Base-by-base conservation (phyloP, 2,113 vertebrate genomes). In the Gymnarchus niloticus region DNA sequence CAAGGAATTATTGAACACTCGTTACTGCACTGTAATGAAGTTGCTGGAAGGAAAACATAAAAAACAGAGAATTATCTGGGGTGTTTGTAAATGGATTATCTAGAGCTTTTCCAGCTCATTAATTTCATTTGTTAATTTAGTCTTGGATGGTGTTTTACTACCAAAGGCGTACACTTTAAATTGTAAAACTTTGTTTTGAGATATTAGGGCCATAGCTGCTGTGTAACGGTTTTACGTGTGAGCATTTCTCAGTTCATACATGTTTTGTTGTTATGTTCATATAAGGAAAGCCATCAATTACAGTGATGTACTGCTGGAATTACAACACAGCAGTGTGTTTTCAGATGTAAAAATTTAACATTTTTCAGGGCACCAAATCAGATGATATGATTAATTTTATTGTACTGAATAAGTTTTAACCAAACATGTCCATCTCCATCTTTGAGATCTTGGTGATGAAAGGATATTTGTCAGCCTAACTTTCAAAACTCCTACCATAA, bases 41-140 rank as follows among this genome's bases (percentile, higher is more conserved):
- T 82, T 54, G 59, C 89, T 87, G 85, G 85, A 88, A 90, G 85
- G 76, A 76, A 88, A 89, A 85, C 23, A 33, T 73, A 52, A 86
- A 85, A 91, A 89, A 84, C 14, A 80, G 87, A 81, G 88, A 90
- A 88, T 84, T 84, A 89, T 83, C 85, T 85, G 65, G 86, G 84
- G 84, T 81, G 86, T 57, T 88, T 86, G 12, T 17, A 54, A 6
- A 54, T 54, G 88, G 89, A 88, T 84, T 84, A 89, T 83, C 85
- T 83, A 77, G 86, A 83, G 84, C 82, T 87, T 61, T 88, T 87
- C 88, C 89, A 87, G 65, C 85, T 86, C 84, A 88, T 76, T 85
- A 54, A 69, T 56, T 61, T 52, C 87, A 78, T 91, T 87, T 90
- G 88, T 77, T 77, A 85, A 77, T 56, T 77, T 41, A 85, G 44